phyloP scores from a whole-genome alignment of 2,113 vertebrate species.

The Vimba vimba region DNA sequence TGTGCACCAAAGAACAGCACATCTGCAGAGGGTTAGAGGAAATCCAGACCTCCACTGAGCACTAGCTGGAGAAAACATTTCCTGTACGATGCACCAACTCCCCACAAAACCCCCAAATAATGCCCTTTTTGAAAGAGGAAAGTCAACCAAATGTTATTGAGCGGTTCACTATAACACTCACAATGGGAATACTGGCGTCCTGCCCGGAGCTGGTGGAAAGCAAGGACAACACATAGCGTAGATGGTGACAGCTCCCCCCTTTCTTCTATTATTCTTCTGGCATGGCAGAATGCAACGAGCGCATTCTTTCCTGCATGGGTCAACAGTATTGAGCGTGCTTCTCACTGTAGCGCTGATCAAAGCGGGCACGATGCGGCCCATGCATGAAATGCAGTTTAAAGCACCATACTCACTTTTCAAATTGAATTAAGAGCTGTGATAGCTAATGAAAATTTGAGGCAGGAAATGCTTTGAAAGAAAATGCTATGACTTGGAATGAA shows the following conservation, averaged over 20 bases:
- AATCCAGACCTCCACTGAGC: constrained; percentile 43
- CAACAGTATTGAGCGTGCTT: constrained; percentile 30
- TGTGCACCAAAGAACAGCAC: constrained; percentile 38
- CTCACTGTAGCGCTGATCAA: constrained; percentile 59
- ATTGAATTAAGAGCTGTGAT: constrained; percentile 81
- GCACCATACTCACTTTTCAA: constrained; percentile 73
- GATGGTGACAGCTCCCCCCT: constrained; percentile 60
- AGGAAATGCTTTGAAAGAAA: constrained; percentile 77
- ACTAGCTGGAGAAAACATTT: constrained; percentile 25
- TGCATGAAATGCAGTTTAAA: constrained; percentile 79
- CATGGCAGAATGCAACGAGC: neutral
- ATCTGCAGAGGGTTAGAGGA: constrained; percentile 46
- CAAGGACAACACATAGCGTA: neutral
- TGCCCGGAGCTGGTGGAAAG: constrained; percentile 40
- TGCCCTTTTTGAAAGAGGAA: constrained; percentile 20
- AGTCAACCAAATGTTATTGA: constrained; percentile 41
- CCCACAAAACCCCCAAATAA: constrained; percentile 23
- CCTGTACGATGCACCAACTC: constrained; percentile 21
- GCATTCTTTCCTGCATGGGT: constrained; percentile 39
- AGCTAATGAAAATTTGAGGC: constrained; percentile 76
- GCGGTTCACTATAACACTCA: constrained; percentile 20
- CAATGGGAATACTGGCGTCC: constrained; percentile 24
- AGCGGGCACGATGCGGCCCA: constrained; percentile 69
- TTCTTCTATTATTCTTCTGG: constrained; percentile 38
- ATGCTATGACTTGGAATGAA: constrained; percentile 50